Percentiles rank a stretch among this genome's conserved stretches.
These are phyloP conservation scores for Incurvaria masculella DNA, from an alignment of 2,888 invertebrate species.

Conservation along the genomic window DNA sequence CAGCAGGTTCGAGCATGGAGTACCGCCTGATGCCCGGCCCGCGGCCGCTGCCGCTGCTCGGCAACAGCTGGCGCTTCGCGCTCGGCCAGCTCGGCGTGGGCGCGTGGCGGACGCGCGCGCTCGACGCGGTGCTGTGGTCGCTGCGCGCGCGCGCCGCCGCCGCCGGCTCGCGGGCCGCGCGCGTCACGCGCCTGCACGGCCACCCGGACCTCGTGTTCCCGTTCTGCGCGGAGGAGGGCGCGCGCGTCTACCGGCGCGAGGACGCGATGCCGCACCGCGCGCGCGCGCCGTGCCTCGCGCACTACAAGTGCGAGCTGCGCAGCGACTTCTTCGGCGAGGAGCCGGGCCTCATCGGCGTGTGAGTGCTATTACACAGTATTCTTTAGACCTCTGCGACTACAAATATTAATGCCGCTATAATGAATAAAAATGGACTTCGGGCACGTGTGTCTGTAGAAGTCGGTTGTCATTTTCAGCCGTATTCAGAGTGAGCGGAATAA, in stretches of 20 bases:
- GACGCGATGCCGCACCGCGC: slow-evolving; percentile 69
- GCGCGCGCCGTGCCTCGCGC: slow-evolving; percentile 68
- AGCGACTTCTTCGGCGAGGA: slow-evolving; percentile 69
- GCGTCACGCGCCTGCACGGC: slow-evolving; percentile 69
- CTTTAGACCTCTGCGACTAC: no score
- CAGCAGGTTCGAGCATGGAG: not conserved
- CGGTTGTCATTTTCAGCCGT: no score
- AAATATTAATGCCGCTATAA: no score
- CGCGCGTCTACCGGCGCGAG: slow-evolving; percentile 66
- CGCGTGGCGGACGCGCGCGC: slow-evolving; percentile 48
- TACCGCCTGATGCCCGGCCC: slow-evolving; percentile 74
- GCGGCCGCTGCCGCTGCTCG: slow-evolving; percentile 66
- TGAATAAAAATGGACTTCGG: no score
- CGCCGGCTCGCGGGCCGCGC: slow-evolving; percentile 50
- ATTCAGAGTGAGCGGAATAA: no score
- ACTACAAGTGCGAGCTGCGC: slow-evolving; percentile 66
- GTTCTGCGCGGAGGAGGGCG: slow-evolving; percentile 70
- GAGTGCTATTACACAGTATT: no score
- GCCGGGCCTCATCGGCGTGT: slow-evolving; percentile 74
- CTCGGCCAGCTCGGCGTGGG: slow-evolving; percentile 36
- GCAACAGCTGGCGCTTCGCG: slow-evolving; percentile 80
- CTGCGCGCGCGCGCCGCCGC: slow-evolving; percentile 46
- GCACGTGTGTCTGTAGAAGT: no score
- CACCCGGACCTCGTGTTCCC: slow-evolving; percentile 73
- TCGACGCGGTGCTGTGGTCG: slow-evolving; percentile 49